phyloP scores from a whole-genome alignment of 2,888 invertebrate species.

The Sacculina carcini region DNA sequence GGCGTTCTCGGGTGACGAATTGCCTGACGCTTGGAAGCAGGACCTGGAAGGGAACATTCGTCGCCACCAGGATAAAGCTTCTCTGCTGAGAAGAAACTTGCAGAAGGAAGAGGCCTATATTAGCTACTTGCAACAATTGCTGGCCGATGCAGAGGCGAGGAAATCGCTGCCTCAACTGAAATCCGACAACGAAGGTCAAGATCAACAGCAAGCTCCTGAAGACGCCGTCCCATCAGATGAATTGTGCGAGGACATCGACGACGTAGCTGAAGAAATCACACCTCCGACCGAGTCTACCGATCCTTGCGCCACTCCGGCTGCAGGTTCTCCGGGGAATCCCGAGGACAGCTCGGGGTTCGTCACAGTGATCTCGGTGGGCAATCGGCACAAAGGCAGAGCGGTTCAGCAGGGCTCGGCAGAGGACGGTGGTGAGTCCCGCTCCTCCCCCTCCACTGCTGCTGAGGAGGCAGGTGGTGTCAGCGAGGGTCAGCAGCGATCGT shows the following conservation, averaged over 20 bases:
- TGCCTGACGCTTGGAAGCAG: constrained; percentile 77
- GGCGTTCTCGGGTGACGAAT: constrained; percentile 62
- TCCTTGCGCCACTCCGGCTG: too few relatives aligned
- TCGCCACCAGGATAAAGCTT: constrained; percentile 64
- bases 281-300: too few relatives aligned
- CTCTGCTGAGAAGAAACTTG: constrained; percentile 41
- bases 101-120: constrained; percentile 76
- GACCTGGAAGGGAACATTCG: constrained; percentile 68
- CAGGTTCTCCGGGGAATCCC: not conserved
- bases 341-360: constrained; percentile 12
- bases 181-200: too few relatives aligned
- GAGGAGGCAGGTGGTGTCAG: constrained; percentile 24
- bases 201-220: too few relatives aligned
- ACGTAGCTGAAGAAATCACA: too few relatives aligned
- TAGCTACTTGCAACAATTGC: constrained; percentile 54
- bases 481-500: not conserved
- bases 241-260: not conserved
- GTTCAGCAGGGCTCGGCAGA: too few relatives aligned
- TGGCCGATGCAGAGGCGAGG: constrained; percentile 61
- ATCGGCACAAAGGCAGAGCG: constrained; percentile 3
- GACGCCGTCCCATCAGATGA: not conserved
- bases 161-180: constrained; percentile 26
- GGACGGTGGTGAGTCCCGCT: not conserved
- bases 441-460: constrained; percentile 12
- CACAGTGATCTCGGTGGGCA: constrained; percentile 14